Percentiles rank a stretch among this genome's conserved stretches.
Evolutionary conservation across 2,888 invertebrate species (phyloP).

Genomic region (Sinodicranocentrus sp.): DNA sequence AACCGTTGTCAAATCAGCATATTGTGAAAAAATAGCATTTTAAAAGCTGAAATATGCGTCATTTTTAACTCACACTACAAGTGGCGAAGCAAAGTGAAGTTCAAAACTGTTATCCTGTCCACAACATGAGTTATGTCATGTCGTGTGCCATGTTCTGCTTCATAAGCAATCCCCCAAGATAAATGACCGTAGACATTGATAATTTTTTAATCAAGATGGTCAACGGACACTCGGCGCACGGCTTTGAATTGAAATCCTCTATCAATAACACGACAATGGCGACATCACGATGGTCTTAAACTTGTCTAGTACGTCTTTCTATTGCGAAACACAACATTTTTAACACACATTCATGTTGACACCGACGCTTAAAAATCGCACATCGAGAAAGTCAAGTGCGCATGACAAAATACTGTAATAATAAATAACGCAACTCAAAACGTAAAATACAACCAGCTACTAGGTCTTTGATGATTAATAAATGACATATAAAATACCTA

Average conservation of each 20-base stretch:
- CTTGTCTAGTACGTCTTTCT: not conserved
- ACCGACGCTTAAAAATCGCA: not conserved
- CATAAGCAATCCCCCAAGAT: not conserved
- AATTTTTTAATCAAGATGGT: conserved; percentile 35
- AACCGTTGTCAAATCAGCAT: too few relatives aligned
- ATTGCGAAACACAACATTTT: not conserved
- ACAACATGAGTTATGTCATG: conserved; percentile 1
- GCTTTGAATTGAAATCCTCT: too few relatives aligned
- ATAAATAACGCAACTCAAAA: too few relatives aligned
- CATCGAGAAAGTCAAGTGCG: conserved; percentile 43
- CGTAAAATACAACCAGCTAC: too few relatives aligned
- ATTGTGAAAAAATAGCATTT: too few relatives aligned
- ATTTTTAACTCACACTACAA: too few relatives aligned
- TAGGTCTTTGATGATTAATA: too few relatives aligned
- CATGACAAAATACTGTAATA: conserved; percentile 11
- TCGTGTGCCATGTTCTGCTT: not conserved
- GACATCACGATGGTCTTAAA: not conserved
- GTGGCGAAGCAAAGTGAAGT: too few relatives aligned
- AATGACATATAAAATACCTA: too few relatives aligned
- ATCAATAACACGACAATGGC: not conserved
- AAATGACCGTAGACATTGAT: not conserved
- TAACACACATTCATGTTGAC: not conserved
- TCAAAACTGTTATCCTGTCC: not conserved
- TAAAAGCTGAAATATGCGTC: too few relatives aligned
- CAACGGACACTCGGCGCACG: conserved; percentile 23